These are phyloP conservation scores for Zophobas atratus DNA, from an alignment of 1,140 invertebrate genomes.

Conservation along the genomic window DNA sequence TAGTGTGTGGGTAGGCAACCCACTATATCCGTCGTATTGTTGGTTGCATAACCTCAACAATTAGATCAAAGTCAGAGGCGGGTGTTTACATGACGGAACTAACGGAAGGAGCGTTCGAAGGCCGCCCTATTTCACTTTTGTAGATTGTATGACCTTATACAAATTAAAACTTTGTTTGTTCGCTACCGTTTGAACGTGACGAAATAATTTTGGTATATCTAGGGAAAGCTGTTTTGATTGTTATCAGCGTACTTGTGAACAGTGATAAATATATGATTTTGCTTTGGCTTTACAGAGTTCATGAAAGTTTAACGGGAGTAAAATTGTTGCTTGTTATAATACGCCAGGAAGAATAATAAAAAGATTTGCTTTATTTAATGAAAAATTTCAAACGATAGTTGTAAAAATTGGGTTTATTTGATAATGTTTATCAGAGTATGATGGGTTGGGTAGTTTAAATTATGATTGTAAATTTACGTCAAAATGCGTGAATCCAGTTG, in stretches of 20 bases:
- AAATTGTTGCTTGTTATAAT: no score
- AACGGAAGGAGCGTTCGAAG: constrained; percentile 19
- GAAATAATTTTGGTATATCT: neutral
- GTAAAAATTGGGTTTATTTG: no score
- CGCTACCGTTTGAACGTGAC: constrained; percentile 10
- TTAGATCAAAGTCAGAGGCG: neutral
- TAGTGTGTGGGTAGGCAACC: constrained; percentile 10
- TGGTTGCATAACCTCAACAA: constrained; percentile 16
- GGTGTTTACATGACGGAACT: neutral
- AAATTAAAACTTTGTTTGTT: constrained; percentile 15
- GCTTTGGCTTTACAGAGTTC: no score
- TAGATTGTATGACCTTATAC: constrained; percentile 12
- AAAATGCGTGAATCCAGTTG: no score
- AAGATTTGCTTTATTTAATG: no score
- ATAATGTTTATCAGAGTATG: no score
- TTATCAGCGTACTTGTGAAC: neutral
- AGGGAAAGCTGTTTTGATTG: neutral
- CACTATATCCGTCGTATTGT: neutral
- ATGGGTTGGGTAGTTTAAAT: no score
- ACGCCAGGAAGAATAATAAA: no score
- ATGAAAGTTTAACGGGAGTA: no score
- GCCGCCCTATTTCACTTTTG: constrained; percentile 29
- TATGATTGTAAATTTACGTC: no score
- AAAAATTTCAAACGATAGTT: no score
- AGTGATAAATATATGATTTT: no score